Percentiles rank a stretch among this genome's conserved stretches.
These are phyloP conservation scores for Bombus breviceps DNA, from an alignment of 1,140 invertebrate genomes.

Conservation along the genomic window DNA sequence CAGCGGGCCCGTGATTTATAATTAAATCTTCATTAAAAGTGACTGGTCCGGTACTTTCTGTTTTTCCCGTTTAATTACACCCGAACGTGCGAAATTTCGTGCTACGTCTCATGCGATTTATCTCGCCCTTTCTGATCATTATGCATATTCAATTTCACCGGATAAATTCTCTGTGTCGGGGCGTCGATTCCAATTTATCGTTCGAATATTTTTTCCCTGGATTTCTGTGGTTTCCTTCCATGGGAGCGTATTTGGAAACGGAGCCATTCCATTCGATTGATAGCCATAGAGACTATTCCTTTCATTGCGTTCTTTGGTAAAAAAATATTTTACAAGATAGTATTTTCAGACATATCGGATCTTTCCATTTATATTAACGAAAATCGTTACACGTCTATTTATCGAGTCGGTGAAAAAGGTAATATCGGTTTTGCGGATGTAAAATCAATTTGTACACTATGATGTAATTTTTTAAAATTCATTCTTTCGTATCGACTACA, in stretches of 20 bases:
- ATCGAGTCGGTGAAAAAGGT: too few relatives aligned
- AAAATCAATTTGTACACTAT: too few relatives aligned
- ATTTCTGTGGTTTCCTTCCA: not conserved
- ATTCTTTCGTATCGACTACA: too few relatives aligned
- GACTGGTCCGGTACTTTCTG: not conserved
- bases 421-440: too few relatives aligned
- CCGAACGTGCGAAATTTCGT: not conserved
- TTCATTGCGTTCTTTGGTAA: too few relatives aligned
- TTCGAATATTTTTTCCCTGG: not conserved
- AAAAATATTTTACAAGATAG: too few relatives aligned
- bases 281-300: not conserved
- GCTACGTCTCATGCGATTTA: not conserved
- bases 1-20: not conserved
- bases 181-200: not conserved
- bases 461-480: too few relatives aligned
- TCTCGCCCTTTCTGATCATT: too few relatives aligned
- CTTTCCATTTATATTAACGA: too few relatives aligned
- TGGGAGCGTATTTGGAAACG: too few relatives aligned
- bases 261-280: not conserved
- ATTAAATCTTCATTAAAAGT: conserved; percentile 19
- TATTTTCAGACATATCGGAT: too few relatives aligned
- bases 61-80: conserved; percentile 3
- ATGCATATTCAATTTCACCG: not conserved
- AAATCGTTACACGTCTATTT: too few relatives aligned
- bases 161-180: not conserved